Percentiles rank a stretch among this genome's conserved stretches.
phyloP scores from a whole-genome alignment of 92 coral and sea anemone genomes.

The Pocillopora meandrina region DNA sequence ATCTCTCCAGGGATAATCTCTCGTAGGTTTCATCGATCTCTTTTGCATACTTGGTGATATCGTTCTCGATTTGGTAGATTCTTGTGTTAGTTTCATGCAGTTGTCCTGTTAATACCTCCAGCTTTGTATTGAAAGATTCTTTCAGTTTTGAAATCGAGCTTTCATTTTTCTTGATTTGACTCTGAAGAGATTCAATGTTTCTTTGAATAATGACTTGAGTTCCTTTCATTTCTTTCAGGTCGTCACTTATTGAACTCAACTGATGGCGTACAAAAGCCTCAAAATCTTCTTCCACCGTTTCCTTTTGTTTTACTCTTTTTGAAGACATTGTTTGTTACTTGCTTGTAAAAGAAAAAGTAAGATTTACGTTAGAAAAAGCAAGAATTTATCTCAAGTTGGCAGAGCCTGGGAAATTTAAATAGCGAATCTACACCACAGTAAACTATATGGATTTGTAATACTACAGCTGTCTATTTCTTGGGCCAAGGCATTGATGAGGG shows the following conservation, averaged over 20 bases:
- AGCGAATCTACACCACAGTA: no score
- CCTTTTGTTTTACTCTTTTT: constrained; percentile 40
- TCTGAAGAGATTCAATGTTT: constrained; percentile 43
- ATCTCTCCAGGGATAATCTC: constrained; percentile 35
- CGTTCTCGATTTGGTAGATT: constrained; percentile 27
- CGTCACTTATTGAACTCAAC: constrained; percentile 31
- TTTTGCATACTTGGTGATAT: constrained; percentile 16
- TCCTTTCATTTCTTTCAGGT: constrained; percentile 41
- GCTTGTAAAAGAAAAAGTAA: not conserved
- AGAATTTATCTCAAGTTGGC: not conserved
- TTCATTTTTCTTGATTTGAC: constrained; percentile 39
- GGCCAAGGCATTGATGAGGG: constrained; percentile 36
- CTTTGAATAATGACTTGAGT: constrained; percentile 45
- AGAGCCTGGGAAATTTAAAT: not conserved
- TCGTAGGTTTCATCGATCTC: constrained; percentile 28
- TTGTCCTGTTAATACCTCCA: constrained; percentile 49
- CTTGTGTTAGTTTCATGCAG: constrained; percentile 28
- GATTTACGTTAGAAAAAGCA: not conserved
- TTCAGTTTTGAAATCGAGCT: constrained; percentile 41
- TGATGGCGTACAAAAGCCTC: constrained; percentile 41
- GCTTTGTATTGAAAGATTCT: constrained; percentile 41
- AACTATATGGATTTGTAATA: no score
- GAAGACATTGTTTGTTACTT: constrained; percentile 28
- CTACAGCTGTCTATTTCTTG: no score
- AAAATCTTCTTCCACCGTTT: constrained; percentile 44